These are phyloP conservation scores for Diorhabda sublineata DNA, from an alignment of 1,140 invertebrate genomes.

Conservation along the genomic window DNA sequence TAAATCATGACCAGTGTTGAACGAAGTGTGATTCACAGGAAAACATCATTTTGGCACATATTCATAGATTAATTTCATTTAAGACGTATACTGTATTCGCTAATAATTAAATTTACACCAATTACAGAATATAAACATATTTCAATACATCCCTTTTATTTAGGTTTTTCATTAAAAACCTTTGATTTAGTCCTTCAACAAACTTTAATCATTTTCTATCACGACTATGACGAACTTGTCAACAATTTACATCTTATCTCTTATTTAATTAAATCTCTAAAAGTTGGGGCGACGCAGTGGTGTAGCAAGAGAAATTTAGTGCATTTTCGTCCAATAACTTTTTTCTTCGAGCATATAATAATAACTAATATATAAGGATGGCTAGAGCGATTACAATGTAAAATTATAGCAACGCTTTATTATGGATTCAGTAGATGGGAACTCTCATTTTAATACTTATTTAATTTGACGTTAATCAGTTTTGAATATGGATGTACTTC, in stretches of 20 bases:
- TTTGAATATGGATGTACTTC: no score
- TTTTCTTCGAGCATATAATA: no score
- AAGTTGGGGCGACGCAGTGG: slow-evolving; percentile 25
- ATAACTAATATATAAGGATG: no score
- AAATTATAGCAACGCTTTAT: no score
- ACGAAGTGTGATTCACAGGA: background rate
- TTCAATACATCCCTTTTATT: background rate
- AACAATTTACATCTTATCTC: slow-evolving; percentile 39
- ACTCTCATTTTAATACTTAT: no score
- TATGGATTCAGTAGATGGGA: no score
- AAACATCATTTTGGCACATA: background rate
- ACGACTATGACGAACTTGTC: slow-evolving; percentile 35
- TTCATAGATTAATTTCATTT: background rate
- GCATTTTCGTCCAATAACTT: no score
- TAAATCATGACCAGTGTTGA: background rate
- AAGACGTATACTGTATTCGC: background rate
- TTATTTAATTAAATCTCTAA: slow-evolving; percentile 41
- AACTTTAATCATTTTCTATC: slow-evolving; percentile 27
- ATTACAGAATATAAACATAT: background rate
- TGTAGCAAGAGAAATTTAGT: background rate
- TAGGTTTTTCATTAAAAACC: background rate
- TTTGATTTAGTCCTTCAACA: background rate
- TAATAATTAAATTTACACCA: background rate
- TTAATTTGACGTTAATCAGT: no score
- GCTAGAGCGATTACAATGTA: no score